Percentiles rank a stretch among this genome's conserved stretches.
Conservation (phyloP, 2,113 vertebrate species). For the Eulacestoma nigropectus region DNA sequence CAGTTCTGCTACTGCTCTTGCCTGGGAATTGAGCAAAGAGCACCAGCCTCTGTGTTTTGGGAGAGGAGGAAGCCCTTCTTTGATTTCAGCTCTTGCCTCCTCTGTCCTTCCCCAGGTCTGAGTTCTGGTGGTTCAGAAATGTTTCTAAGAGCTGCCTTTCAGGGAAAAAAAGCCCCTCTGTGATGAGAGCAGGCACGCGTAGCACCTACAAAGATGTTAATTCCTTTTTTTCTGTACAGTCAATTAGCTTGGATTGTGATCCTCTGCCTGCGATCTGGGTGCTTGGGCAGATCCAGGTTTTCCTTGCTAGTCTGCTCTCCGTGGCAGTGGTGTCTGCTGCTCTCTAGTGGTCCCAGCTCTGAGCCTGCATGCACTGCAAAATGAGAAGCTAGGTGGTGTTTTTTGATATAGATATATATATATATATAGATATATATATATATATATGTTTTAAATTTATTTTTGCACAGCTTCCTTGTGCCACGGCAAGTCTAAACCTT, state of each 20-base stretch:
- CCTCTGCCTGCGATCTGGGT: fast-evolving
- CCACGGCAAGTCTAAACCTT: not conserved
- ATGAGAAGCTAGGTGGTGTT: not conserved
- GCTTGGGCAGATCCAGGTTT: too few species aligned
- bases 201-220: not conserved
- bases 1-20: not conserved
- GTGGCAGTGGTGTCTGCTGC: not conserved
- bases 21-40: not conserved
- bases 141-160: not conserved
- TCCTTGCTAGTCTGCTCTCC: fast-evolving
- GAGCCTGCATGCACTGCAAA: not conserved
- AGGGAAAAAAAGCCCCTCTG: fast-evolving
- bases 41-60: not conserved
- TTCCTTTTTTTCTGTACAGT: fast-evolving
- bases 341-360: not conserved
- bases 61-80: not conserved
- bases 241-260: fast-evolving
- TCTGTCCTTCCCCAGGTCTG: not conserved
- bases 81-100: not conserved
- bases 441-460: not conserved
- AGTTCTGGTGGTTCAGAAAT: not conserved
- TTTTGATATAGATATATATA: too few species aligned
- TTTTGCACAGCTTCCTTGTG: not conserved
- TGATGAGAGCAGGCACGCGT: not conserved
- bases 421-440: fast-evolving